These are phyloP conservation scores for Chymomyza procnemis DNA, from an alignment of 2,888 invertebrate genomes.

Conservation along the genomic window DNA sequence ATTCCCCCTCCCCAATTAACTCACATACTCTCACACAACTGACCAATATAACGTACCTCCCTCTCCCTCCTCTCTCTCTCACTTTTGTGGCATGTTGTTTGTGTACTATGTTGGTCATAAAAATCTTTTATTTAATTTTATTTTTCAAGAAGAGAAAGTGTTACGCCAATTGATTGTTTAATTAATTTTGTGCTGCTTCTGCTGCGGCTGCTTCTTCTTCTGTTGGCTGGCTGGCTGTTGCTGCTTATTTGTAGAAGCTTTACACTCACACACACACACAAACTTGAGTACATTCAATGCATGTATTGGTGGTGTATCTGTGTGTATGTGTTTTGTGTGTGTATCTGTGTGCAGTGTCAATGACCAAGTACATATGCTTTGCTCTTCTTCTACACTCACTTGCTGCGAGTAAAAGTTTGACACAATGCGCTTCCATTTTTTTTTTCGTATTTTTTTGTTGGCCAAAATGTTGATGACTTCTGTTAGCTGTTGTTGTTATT, in stretches of 20 bases:
- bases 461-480: constrained; percentile 20
- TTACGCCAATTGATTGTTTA: constrained; percentile 72
- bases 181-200: constrained; percentile 53
- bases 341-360: constrained; percentile 44
- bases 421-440: constrained; percentile 64
- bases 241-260: constrained; percentile 12
- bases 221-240: constrained; percentile 9
- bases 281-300: background rate
- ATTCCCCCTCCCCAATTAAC: background rate
- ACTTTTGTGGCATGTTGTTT: background rate
- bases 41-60: constrained; percentile 13
- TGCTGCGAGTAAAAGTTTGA: constrained; percentile 61
- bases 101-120: constrained; percentile 22
- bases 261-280: background rate
- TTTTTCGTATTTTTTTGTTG: constrained; percentile 31
- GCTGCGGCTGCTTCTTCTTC: constrained; percentile 15
- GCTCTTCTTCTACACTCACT: background rate
- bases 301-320: background rate
- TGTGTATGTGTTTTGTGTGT: background rate
- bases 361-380: constrained; percentile 40
- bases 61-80: no score
- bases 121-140: constrained; percentile 53
- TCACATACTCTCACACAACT: background rate
- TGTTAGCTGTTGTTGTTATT: constrained; percentile 15
- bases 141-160: constrained; percentile 70